These are phyloP conservation scores for Pachyramphus minor DNA, from an alignment of 2,113 vertebrate genomes.

Conservation along the genomic window DNA sequence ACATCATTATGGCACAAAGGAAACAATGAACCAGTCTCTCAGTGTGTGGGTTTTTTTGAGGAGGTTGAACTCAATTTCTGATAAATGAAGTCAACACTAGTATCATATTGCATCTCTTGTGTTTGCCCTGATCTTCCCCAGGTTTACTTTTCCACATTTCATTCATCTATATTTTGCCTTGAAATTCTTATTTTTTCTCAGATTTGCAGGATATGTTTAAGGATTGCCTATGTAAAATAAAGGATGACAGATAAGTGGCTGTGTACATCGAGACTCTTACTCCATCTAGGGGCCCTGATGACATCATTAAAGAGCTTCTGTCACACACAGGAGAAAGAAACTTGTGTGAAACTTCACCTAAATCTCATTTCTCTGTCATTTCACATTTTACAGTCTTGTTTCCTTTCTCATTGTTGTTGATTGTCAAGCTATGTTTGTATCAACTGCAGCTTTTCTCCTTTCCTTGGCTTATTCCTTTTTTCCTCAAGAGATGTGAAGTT, in stretches of 20 bases:
- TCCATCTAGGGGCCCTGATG: slow-evolving; percentile 40
- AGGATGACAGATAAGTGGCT: neutral
- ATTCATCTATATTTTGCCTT: neutral
- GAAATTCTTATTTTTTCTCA: neutral
- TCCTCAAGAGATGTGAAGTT: neutral
- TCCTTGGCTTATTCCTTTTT: neutral
- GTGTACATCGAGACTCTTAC: neutral
- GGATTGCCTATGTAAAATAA: neutral
- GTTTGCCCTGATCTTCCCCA: slow-evolving; percentile 18
- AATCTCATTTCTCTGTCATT: slow-evolving; percentile 2
- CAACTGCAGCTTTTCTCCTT: neutral
- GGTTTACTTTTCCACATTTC: slow-evolving; percentile 26
- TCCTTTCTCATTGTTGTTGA: neutral
- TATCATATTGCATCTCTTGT: slow-evolving; percentile 15
- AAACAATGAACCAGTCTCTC: neutral
- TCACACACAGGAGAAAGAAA: neutral
- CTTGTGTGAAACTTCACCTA: neutral
- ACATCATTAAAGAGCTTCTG: neutral
- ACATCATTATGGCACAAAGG: neutral
- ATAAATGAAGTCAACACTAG: neutral
- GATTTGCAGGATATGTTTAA: neutral
- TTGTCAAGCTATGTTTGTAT: neutral
- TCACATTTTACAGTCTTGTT: neutral
- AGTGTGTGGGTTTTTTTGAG: neutral
- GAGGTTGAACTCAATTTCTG: slow-evolving; percentile 33